Conservation (phyloP, 1,140 invertebrate genomes). For the Ceratina japonica region DNA sequence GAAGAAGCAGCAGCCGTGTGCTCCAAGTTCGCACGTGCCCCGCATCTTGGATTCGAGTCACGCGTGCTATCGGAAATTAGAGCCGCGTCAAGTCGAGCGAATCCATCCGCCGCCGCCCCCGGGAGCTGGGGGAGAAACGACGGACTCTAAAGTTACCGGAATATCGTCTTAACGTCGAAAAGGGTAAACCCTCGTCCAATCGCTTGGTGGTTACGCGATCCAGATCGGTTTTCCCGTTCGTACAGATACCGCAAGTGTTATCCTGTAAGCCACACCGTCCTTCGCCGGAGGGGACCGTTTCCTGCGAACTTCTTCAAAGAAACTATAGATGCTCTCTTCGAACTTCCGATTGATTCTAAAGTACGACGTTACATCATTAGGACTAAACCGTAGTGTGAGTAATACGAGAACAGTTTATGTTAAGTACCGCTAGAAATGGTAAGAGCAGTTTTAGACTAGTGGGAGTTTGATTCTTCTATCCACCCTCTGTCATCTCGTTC, state of each 20-base stretch:
- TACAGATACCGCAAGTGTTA: not conserved
- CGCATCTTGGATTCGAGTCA: slow-evolving; percentile 71
- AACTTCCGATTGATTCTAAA: too few species aligned
- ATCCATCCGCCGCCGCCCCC: not conserved
- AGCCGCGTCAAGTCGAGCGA: slow-evolving; percentile 62
- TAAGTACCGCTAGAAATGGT: too few species aligned
- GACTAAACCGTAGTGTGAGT: too few species aligned
- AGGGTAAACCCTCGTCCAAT: slow-evolving; percentile 10
- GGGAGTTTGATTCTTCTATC: not conserved
- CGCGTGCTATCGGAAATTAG: slow-evolving; percentile 76
- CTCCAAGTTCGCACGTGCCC: slow-evolving; percentile 48
- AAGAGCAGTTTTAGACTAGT: too few species aligned
- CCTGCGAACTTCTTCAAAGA: not conserved
- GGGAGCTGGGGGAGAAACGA: not conserved
- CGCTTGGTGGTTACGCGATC: slow-evolving; percentile 41
- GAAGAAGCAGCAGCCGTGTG: slow-evolving; percentile 34
- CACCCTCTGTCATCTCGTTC: not conserved
- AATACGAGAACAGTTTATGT: too few species aligned
- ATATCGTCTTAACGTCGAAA: slow-evolving; percentile 42
- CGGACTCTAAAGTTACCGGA: slow-evolving; percentile 56
- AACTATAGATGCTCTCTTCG: not conserved
- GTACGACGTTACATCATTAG: too few species aligned
- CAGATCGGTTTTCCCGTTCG: slow-evolving; percentile 27
- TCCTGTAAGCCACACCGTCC: not conserved
- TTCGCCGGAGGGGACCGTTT: not conserved